Evolutionary conservation across 2,797 vertebrate genomes (phyloP), one percentile per base, ranked within the genome.

Genomic region (Melanotaenia boesemani): DNA sequence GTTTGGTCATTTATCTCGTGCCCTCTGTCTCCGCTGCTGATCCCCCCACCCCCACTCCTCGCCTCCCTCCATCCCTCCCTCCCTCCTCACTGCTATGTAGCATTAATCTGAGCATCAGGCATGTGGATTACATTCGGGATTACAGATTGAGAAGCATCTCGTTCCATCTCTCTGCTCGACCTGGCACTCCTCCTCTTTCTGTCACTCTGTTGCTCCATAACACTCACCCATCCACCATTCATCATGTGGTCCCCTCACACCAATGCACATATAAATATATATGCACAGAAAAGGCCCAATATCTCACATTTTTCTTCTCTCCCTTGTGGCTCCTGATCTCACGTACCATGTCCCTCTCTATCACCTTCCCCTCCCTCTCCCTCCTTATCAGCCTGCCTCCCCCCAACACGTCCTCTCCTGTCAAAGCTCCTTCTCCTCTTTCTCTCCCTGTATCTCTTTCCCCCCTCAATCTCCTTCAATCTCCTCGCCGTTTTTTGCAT

Each of bases 61-160:
- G 67, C 67, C 70, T 41, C 55, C 24, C 37, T 59, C 79, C 72
- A 70, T 36, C 52, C 15, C 68, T 30, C 74, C 68, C 69, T 41
- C 55, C 26, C 37, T 59, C 79, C 72, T 74, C 74, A 66, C 63
- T 72, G 81, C 85, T 86, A 85, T 88, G 89, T 89, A 90, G 89
- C 91, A 89, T 94, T 95, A 94, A 95, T 95, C 93, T 94, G 91
- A 94, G 88, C 93, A 95, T 94, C 92, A 92, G 86, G 89, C 83
- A 79, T 34, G 82, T 91, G 94, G 95, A 95, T 95, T 95, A 95
- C 93, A 94, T 88, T 67, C 76, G 30, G 89, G 95, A 95, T 96
- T 95, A 95, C 87, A 93, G 92, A 93, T 87, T 85, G 90, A 94
- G 87, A 93, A 77, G 88, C 88, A 89, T 89, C 85, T 86, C 77